Base-by-base conservation (phyloP, 2,797 vertebrate species). In the Garrulus glandarius region DNA sequence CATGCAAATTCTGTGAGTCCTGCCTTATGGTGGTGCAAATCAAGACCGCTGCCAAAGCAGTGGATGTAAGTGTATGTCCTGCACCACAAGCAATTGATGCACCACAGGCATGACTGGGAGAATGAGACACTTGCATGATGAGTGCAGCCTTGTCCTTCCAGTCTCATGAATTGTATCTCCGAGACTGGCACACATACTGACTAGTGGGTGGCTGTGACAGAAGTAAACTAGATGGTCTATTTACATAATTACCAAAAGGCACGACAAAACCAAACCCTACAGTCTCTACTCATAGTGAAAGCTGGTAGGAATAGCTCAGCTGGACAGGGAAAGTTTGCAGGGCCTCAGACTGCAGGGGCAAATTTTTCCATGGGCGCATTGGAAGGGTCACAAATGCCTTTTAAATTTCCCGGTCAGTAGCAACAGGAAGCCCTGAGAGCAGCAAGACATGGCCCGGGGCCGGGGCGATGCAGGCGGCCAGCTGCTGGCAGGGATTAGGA, bases 401-500 rank as follows among this genome's bases (percentile, higher is more conserved):
- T 94, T 71, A 47, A 79, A 81, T 81, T 81, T 92, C 70, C 32
- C 5, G 4, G 52, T 30, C 2, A 8, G 81, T 63, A 92, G 53
- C 3, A 9, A 11, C 32, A 78, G 63, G 77, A 74, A 76, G 80
- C 78, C 36, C 71, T 0, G 52, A 61, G 49, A 0, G 4, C 41
- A 60, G 39, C 21, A 11, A 80, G 86, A 81, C 41, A 50, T 83
- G 22, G 37, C 47, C 47, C 3, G 1, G 34, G n/a, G 37, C 22
- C 0, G 0, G 81, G 89, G 44, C 3, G 1, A 60, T 76, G 82
- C 3, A 0, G 81, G 83, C 21, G 0, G 93, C 89, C 97, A 95
- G 96, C 93, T 97, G 96, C 84, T 93, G 92, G 46, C 1, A 0
- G 44, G 95, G 96, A 96, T 97, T 96, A 97, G 89, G 61, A 79